Evolutionary conservation across 2,888 invertebrate species (phyloP).

Genomic region (Apamea crenata): DNA sequence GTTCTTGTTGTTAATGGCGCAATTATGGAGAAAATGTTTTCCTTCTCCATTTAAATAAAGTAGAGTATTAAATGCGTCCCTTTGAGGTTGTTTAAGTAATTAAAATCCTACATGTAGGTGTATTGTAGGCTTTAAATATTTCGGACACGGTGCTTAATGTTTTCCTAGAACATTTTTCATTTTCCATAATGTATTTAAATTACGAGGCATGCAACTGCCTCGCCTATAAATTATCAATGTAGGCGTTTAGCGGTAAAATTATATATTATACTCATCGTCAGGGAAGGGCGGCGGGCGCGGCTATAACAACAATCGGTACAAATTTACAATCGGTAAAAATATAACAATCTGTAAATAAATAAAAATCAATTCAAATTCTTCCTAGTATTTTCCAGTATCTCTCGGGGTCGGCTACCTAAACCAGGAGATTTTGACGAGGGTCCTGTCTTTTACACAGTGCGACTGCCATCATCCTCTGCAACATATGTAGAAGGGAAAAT

Average conservation of each 20-base stretch:
- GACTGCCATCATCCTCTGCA: too few species aligned
- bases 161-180: conserved; percentile 1
- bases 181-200: conserved; percentile 1
- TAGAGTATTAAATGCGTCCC: not conserved
- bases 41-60: not conserved
- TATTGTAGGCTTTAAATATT: not conserved
- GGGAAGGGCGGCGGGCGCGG: too few species aligned
- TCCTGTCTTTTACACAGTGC: too few species aligned
- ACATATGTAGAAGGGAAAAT: too few species aligned
- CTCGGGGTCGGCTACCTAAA: too few species aligned
- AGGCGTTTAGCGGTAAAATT: not conserved
- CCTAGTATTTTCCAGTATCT: too few species aligned
- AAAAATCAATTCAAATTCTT: too few species aligned
- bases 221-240: not conserved
- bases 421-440: too few species aligned
- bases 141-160: not conserved
- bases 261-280: too few species aligned
- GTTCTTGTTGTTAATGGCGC: not conserved
- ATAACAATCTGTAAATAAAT: too few species aligned
- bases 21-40: not conserved
- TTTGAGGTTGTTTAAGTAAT: conserved; percentile 19
- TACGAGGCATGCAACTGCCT: not conserved
- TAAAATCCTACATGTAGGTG: not conserved
- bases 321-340: too few species aligned
- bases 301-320: too few species aligned